Percentiles rank a stretch among this genome's conserved stretches.
Evolutionary conservation across 2,113 vertebrate species (phyloP).

Genomic region (Crotalus tigris): DNA sequence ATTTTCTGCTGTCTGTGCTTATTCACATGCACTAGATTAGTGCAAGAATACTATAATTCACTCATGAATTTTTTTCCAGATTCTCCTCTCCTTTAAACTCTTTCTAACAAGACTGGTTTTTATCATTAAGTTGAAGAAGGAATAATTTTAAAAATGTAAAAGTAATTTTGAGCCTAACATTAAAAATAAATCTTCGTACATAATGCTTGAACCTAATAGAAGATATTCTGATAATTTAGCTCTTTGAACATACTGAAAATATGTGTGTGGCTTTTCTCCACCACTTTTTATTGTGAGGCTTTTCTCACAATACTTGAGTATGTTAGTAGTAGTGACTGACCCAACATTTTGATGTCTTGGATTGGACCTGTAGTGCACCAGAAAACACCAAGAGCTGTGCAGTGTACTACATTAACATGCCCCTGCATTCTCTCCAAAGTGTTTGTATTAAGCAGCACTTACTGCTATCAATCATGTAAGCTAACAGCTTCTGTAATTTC

Average conservation of each 20-base stretch:
- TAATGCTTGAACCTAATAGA: background rate
- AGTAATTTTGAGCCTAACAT: background rate
- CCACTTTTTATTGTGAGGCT: background rate
- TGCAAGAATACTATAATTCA: background rate
- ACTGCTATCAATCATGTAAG: constrained; percentile 46
- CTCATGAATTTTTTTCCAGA: background rate
- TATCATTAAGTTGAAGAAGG: background rate
- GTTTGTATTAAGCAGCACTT: constrained; percentile 37
- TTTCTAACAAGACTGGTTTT: background rate
- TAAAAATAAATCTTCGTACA: background rate
- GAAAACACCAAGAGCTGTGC: constrained; percentile 19
- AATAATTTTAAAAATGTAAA: background rate
- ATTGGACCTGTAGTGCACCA: constrained; percentile 22
- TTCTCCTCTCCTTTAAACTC: background rate
- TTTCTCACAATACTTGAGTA: background rate
- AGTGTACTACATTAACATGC: constrained; percentile 41
- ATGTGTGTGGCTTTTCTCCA: background rate
- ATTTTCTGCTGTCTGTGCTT: background rate
- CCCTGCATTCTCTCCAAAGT: constrained; percentile 19
- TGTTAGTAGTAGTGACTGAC: background rate
- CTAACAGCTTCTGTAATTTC: constrained; percentile 52
- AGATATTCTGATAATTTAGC: background rate
- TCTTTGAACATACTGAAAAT: background rate
- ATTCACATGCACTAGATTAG: background rate
- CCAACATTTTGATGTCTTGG: constrained; percentile 9